A percentile compares a stretch with the other conserved stretches of the same genome.
phyloP scores from a whole-genome alignment of 2,113 vertebrate genomes.

The Bos indicus region DNA sequence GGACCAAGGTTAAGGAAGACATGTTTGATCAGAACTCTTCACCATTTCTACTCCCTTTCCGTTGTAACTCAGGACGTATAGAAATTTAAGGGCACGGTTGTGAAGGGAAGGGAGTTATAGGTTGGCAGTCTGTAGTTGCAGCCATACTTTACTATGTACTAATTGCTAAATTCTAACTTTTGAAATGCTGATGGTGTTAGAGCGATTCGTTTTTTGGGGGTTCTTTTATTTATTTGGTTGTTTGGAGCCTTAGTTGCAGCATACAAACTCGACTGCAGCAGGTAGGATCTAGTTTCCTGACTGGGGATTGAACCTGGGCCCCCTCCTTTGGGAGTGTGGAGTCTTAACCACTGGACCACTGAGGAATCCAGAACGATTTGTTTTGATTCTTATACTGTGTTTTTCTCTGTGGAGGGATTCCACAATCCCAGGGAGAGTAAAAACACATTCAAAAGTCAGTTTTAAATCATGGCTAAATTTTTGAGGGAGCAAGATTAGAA shows the following conservation, averaged over 20 bases:
- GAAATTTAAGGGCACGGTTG: slow-evolving; percentile 22
- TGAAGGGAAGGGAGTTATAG: not conserved
- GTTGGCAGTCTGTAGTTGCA: not conserved
- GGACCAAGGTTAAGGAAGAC: slow-evolving; percentile 91
- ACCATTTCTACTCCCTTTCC: slow-evolving; percentile 55
- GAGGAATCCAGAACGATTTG: not conserved
- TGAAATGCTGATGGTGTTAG: not conserved
- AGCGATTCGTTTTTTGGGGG: rapidly evolving
- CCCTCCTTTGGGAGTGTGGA: not conserved
- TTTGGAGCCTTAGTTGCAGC: not conserved
- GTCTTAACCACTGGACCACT: not conserved
- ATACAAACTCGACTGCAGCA: not conserved
- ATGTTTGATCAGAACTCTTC: slow-evolving; percentile 60
- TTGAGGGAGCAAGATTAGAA: not conserved
- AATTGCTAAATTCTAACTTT: not conserved
- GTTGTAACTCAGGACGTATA: slow-evolving; percentile 35
- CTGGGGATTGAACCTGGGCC: not conserved
- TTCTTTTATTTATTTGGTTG: not conserved
- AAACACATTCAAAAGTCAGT: not conserved
- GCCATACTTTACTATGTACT: not conserved
- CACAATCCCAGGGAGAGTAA: not conserved
- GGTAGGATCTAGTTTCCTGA: not conserved
- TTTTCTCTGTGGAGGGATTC: not conserved
- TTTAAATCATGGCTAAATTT: not conserved
- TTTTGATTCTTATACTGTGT: not conserved